Conservation (phyloP, 2,888 invertebrate species). For the Coronaproctus castanopsis region DNA sequence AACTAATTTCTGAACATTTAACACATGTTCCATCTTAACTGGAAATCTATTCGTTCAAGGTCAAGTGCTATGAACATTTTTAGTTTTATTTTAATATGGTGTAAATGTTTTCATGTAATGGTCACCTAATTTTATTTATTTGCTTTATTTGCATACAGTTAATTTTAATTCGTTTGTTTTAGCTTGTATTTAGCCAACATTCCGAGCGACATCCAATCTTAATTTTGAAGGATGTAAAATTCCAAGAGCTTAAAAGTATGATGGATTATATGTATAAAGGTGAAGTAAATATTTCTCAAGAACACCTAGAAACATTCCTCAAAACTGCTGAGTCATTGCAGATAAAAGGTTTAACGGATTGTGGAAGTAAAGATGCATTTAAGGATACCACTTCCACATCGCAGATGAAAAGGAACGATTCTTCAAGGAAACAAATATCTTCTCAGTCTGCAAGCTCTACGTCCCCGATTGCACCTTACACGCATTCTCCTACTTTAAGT, state of each 20-base stretch:
- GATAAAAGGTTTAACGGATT: slow-evolving; percentile 76
- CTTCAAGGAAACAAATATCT: slow-evolving; percentile 24
- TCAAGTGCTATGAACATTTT: too few species aligned
- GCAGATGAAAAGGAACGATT: slow-evolving; percentile 19
- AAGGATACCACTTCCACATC: slow-evolving; percentile 22
- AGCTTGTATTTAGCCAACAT: slow-evolving; percentile 67
- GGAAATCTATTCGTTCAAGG: too few species aligned
- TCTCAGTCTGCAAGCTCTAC: slow-evolving; percentile 24
- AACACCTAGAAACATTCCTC: slow-evolving; percentile 65
- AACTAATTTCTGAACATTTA: too few species aligned
- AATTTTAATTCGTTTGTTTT: too few species aligned
- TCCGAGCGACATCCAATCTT: slow-evolving; percentile 79
- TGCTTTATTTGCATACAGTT: too few species aligned
- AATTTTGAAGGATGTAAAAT: slow-evolving; percentile 77
- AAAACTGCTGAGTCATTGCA: slow-evolving; percentile 79
- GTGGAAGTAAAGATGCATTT: slow-evolving; percentile 29
- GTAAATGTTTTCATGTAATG: too few species aligned
- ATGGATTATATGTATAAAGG: slow-evolving; percentile 88
- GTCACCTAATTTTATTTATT: too few species aligned
- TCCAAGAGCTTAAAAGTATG: slow-evolving; percentile 71
- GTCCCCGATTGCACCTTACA: slow-evolving; percentile 20
- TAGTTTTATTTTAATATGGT: too few species aligned
- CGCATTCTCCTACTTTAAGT: background rate
- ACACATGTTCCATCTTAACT: too few species aligned
- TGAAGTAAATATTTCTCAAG: slow-evolving; percentile 78